These are phyloP conservation scores for Phortica okadai DNA, from an alignment of 2,888 invertebrate genomes.

Conservation along the genomic window DNA sequence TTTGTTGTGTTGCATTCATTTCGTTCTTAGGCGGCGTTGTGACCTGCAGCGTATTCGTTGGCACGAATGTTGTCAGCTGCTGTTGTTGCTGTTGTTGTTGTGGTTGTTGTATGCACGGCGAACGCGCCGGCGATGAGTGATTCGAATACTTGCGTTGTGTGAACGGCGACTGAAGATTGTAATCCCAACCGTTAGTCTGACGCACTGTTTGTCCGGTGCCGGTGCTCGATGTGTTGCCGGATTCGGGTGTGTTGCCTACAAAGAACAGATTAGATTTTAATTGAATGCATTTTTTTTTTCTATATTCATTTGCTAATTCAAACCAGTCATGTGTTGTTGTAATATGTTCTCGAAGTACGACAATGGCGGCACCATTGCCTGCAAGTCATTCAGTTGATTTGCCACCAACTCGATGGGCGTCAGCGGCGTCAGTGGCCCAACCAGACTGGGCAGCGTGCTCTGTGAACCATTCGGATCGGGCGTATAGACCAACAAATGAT, in stretches of 20 bases:
- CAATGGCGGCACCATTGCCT: constrained; percentile 73
- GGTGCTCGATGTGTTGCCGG: constrained; percentile 66
- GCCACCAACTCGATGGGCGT: constrained; percentile 73
- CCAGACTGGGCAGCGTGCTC: constrained; percentile 63
- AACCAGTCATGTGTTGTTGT: constrained; percentile 69
- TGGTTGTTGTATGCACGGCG: constrained; percentile 36
- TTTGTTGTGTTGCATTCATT: constrained; percentile 43
- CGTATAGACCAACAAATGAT: constrained; percentile 57
- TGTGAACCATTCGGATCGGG: constrained; percentile 64
- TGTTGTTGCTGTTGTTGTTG: constrained; percentile 48
- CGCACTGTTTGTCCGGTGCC: constrained; percentile 68
- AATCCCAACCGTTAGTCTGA: constrained; percentile 76
- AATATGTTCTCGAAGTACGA: constrained; percentile 76
- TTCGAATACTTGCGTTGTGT: constrained; percentile 65
- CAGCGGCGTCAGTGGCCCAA: constrained; percentile 68
- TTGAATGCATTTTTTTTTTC: no score
- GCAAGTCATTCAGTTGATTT: constrained; percentile 72
- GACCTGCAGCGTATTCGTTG: constrained; percentile 55
- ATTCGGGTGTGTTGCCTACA: constrained; percentile 63
- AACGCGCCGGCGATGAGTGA: constrained; percentile 57
- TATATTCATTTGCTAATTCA: constrained; percentile 54
- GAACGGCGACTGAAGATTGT: constrained; percentile 73
- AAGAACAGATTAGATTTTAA: neutral
- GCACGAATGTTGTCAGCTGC: constrained; percentile 68
- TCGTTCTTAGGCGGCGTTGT: constrained; percentile 56